Base-by-base conservation (phyloP, 1,140 invertebrate genomes). In the Achatina immaculata region DNA sequence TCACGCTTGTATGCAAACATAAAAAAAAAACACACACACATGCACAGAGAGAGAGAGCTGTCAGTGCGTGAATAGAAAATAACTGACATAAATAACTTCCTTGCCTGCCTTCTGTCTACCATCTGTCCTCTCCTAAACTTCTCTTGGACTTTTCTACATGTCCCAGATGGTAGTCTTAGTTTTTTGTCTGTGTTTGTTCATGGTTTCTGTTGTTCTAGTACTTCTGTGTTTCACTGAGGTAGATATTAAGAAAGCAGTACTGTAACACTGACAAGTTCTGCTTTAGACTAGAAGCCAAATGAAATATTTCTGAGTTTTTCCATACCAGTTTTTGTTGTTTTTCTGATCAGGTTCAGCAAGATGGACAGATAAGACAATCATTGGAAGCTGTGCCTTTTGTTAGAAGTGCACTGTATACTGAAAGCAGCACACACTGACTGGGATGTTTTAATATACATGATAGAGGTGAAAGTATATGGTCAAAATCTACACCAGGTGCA, bases 311-410 rank as follows among this genome's bases (percentile, higher is more conserved):
- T 51, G 48, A 51, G 11, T 51, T n/a, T n/a, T n/a, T n/a, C n/a
- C n/a, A n/a, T n/a, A n/a, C n/a, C 48, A 51, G 24, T 11, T 14
- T 51, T 51, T 11, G 24, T 14, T 51, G 24, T 66, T 66, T 66
- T 28, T 69, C 36, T 16, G 7, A 36, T 34, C 24, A 73, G 71
- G 28, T 73, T 45, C 71, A 73, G 28, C 71, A 73, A 51, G 71
- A 73, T 9, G 31, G 42, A 31, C 4, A 31, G 28, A 2, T 28
- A 73, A 48, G 71, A 34, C 71, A 73, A 43, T 73, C 71, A 31
- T 31, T 73, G 7, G 16, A 42, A 73, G 42, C 21, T 6, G n/a
- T 73, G 2, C 11, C 31, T 48, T 73, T 73, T 51, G 38, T 73
- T 2, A 48, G 71, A 31, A 40, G 38, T 19, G 42, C 43, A 3